These are phyloP conservation scores for Centrocercus urophasianus DNA, from an alignment of 2,113 vertebrate genomes.

Conservation along the genomic window DNA sequence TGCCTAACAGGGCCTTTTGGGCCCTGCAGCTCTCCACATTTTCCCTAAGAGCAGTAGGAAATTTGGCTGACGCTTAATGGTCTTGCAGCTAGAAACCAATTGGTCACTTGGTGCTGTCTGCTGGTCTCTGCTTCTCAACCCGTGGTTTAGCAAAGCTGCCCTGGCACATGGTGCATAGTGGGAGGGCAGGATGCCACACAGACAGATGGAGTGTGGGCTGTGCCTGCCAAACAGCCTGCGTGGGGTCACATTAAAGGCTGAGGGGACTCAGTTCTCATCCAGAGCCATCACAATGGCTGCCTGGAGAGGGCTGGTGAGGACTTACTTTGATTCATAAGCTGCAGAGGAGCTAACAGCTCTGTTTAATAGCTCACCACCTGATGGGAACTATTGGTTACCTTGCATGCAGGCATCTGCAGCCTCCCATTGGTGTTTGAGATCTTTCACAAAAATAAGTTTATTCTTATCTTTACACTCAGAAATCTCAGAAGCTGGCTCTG, in stretches of 20 bases:
- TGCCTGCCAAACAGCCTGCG: background rate
- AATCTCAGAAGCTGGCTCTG: background rate
- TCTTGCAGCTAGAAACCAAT: background rate
- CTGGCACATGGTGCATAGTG: background rate
- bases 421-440: background rate
- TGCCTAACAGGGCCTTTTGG: background rate
- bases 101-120: background rate
- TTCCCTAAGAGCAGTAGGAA: background rate
- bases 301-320: background rate
- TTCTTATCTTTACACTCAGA: background rate
- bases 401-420: background rate
- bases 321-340: background rate
- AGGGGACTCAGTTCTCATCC: background rate
- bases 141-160: background rate
- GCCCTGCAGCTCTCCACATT: background rate
- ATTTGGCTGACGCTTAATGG: background rate
- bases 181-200: background rate
- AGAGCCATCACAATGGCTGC: background rate
- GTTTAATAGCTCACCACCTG: background rate
- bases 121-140: background rate
- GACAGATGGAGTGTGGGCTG: background rate
- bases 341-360: background rate
- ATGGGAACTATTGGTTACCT: background rate
- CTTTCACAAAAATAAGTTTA: background rate
- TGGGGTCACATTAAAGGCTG: background rate